Base-by-base conservation (phyloP, 2,113 vertebrate species). In the Chiloscyllium plagiosum region DNA sequence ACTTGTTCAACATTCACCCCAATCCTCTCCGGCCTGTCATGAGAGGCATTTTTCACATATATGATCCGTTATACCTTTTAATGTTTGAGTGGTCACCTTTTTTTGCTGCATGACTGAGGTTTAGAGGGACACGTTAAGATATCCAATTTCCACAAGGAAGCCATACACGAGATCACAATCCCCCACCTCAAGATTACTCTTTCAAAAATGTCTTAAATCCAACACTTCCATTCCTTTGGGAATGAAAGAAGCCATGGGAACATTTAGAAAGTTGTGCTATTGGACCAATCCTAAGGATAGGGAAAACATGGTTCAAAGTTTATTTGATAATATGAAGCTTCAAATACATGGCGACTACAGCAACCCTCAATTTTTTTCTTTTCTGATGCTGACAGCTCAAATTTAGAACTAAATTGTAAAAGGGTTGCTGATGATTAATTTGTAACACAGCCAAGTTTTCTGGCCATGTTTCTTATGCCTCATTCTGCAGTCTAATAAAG, bases 371-470 rank as follows among this genome's bases (percentile, higher is more conserved):
- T 29, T 12, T 61, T 92, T 92, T 61, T 13, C 61, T 92, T 61
- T 29, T 29, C 87, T 56, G 19, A n/a, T 0, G n/a, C 24, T 90
- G 87, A 29, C 87, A 90, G 87, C 61, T 93, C 61, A 19, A 68
- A 37, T n/a, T 93, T 19, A 93, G 89, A 66, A 19, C n/a, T 66
- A 93, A 93, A 65, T 61, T 92, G 56, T 56, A 33, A 92, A 92
- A 65, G 65, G 87, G 87, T 33, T 92, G 87, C 56, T 61, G 52
- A 13, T 93, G 61, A 66, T 66, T 93, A 65, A 66, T 37, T 93
- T 93, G 89, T 93, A 66, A 66, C 65, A 17, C 61, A 8, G 89
- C 89, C 89, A 93, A 93, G 37, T 66, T 20, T n/a, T 66, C 61
- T 22, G 61, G 89, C 89, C 89, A 66, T 68, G 61, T 66, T 93